These are phyloP conservation scores for Rhagonycha fulva DNA, from an alignment of 2,888 invertebrate genomes.

Conservation along the genomic window DNA sequence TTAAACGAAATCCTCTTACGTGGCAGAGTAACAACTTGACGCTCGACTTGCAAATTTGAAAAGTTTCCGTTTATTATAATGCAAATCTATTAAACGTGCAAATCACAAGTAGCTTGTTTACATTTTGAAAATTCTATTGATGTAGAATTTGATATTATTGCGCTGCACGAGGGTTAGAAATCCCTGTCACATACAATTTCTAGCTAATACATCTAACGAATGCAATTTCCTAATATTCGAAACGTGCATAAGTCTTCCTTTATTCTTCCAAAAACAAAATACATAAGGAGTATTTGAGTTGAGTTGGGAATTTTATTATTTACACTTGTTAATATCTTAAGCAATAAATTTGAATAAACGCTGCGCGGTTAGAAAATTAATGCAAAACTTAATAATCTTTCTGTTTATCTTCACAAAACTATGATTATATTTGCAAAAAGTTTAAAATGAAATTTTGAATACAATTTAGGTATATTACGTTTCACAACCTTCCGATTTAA, in stretches of 20 bases:
- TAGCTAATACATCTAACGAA: conserved; percentile 33
- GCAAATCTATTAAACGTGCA: background rate
- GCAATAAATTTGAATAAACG: conserved; percentile 39
- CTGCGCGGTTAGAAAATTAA: conserved; percentile 39
- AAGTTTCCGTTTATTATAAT: background rate
- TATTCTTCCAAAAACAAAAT: background rate
- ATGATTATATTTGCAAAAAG: conserved; percentile 26
- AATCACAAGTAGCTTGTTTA: background rate
- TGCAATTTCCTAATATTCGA: background rate
- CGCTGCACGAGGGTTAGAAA: background rate
- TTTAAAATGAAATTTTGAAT: conserved; percentile 1
- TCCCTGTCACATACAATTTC: conserved; percentile 34
- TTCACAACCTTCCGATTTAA: background rate
- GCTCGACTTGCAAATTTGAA: background rate
- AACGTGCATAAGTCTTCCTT: background rate
- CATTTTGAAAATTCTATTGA: background rate
- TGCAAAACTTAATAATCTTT: conserved; percentile 42
- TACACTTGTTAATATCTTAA: conserved; percentile 30
- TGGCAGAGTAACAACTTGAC: background rate
- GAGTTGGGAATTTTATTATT: background rate
- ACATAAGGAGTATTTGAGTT: background rate
- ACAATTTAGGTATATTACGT: background rate
- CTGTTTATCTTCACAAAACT: conserved; percentile 41
- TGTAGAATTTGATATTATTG: background rate
- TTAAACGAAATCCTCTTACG: background rate